phyloP scores from a whole-genome alignment of 2,797 vertebrate species.

The Poliocrania exsul region DNA sequence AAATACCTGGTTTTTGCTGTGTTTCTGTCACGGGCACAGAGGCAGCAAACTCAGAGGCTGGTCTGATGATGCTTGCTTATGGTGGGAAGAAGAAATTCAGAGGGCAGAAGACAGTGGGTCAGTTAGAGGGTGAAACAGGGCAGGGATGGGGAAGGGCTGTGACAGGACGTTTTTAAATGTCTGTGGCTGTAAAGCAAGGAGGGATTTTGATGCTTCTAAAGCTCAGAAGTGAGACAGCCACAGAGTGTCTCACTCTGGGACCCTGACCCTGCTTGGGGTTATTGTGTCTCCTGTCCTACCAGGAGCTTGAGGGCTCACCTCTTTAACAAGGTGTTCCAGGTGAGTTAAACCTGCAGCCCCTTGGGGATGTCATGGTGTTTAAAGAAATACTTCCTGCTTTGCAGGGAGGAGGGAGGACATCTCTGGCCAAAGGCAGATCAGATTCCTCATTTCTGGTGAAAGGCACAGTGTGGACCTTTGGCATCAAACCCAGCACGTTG shows the following conservation, averaged over 20 bases:
- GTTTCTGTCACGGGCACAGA: conserved; percentile 3
- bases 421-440: not conserved
- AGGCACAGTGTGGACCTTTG: not conserved
- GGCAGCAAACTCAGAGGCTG: conserved; percentile 20
- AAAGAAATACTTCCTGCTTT: not conserved
- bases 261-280: not conserved
- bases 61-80: not conserved
- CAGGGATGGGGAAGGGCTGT: not conserved
- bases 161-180: not conserved
- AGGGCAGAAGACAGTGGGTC: not conserved
- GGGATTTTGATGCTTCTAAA: not conserved
- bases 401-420: not conserved
- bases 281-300: not conserved
- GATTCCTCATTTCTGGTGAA: not conserved
- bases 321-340: not conserved
- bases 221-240: not conserved
- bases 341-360: not conserved
- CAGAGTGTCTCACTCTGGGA: not conserved
- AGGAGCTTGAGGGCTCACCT: not conserved
- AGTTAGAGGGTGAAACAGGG: not conserved
- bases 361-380: not conserved
- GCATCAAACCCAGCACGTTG: not conserved
- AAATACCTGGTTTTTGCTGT: conserved; percentile 40
- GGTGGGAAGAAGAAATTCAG: conserved; percentile 35
- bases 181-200: not conserved